phyloP scores from a whole-genome alignment of 2,888 invertebrate species.

The Uloborus plumipes region DNA sequence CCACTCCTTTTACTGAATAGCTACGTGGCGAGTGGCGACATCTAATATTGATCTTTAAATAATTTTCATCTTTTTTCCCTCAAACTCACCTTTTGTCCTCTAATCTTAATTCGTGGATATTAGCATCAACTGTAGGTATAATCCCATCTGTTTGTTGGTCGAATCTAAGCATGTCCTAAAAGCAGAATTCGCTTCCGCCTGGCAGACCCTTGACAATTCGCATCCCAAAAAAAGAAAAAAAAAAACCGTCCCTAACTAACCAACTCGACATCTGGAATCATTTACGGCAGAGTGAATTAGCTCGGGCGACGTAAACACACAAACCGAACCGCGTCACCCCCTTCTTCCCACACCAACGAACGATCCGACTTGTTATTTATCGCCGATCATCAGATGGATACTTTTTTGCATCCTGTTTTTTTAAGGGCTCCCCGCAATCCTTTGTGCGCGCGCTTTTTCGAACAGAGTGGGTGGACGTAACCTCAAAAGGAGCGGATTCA shows the following conservation, averaged over 20 bases:
- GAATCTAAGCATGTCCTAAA: too few species aligned
- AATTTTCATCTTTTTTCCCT: too few species aligned
- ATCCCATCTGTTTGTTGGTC: too few species aligned
- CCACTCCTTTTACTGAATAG: too few species aligned
- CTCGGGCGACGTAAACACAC: constrained; percentile 40
- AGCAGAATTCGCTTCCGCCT: too few species aligned
- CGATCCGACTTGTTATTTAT: constrained; percentile 53
- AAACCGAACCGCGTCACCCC: constrained; percentile 13
- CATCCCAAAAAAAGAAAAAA: neutral
- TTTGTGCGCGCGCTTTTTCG: constrained; percentile 33
- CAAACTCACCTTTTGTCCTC: too few species aligned
- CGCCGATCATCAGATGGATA: constrained; percentile 45
- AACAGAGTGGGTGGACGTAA: constrained; percentile 52
- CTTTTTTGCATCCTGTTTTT: constrained; percentile 40
- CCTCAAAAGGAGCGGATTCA: constrained; percentile 45
- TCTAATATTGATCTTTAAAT: too few species aligned
- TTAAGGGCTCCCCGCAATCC: constrained; percentile 57
- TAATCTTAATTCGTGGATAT: too few species aligned
- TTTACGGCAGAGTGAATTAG: constrained; percentile 23
- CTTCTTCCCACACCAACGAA: neutral
- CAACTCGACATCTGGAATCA: constrained; percentile 34
- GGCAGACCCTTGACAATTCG: too few species aligned
- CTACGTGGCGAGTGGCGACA: too few species aligned
- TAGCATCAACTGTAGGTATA: too few species aligned
- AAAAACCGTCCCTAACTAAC: constrained; percentile 24